phyloP scores from a whole-genome alignment of 2,797 vertebrate species.

The Pseudocheirus occidentalis region DNA sequence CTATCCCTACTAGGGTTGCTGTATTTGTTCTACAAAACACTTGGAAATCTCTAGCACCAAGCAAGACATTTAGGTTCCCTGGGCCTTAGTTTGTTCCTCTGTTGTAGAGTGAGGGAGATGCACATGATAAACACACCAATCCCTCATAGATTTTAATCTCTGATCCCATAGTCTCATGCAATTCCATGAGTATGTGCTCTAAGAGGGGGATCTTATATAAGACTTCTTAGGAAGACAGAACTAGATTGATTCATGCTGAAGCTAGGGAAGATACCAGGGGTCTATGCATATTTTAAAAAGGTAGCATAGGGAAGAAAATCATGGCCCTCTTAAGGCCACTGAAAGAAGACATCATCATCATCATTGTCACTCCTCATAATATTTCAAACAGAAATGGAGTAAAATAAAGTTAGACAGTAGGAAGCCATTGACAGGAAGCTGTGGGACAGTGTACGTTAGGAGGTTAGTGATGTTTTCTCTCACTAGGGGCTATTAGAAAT shows the following conservation, averaged over 20 bases:
- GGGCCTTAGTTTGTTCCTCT: background rate
- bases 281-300: background rate
- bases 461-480: conserved; percentile 20
- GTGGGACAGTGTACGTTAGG: background rate
- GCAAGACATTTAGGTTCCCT: background rate
- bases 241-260: background rate
- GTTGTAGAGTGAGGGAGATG: background rate
- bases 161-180: background rate
- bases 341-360: background rate
- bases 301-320: background rate
- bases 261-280: background rate
- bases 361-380: background rate
- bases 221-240: background rate
- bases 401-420: background rate
- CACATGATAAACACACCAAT: background rate
- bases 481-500: conserved; percentile 44
- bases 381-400: background rate
- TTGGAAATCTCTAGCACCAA: background rate
- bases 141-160: background rate
- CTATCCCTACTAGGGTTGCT: background rate
- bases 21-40: background rate
- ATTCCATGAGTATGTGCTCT: background rate
- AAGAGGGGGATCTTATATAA: background rate
- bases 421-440: background rate
- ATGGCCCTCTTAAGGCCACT: background rate